Conservation (phyloP, 2,113 vertebrate species). For the Chaetodon auriga region DNA sequence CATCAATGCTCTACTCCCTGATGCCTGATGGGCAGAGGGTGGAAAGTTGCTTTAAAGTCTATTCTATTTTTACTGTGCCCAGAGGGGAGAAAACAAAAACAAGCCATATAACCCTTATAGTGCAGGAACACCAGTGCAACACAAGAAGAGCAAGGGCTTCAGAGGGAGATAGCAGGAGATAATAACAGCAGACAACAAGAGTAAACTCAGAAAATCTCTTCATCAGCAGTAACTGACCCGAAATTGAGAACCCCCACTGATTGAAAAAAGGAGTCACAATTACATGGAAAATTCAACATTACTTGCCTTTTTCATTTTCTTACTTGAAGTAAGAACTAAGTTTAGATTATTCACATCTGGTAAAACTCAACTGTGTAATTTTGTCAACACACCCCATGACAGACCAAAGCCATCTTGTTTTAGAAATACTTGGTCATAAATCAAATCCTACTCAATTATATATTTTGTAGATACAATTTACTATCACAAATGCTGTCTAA, state of each 20-base stretch:
- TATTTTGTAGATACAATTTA: neutral
- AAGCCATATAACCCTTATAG: constrained; percentile 71
- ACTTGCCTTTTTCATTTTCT: neutral
- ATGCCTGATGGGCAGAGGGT: constrained; percentile 71
- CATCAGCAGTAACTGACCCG: constrained; percentile 10
- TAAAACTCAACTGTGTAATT: neutral
- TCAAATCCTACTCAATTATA: neutral
- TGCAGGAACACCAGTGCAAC: constrained; percentile 23
- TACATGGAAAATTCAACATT: neutral
- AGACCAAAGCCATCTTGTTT: neutral
- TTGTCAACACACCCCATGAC: too few species aligned
- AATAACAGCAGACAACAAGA: neutral
- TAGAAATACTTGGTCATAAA: neutral
- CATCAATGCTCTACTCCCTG: constrained; percentile 53
- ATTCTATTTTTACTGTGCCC: constrained; percentile 71
- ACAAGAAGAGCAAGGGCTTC: constrained; percentile 8
- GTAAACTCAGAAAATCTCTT: neutral
- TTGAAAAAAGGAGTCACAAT: neutral
- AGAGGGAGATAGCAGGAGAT: neutral
- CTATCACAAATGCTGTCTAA: neutral
- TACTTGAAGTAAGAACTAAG: neutral
- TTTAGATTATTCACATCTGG: neutral
- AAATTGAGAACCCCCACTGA: neutral
- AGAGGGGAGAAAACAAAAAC: constrained; percentile 71
- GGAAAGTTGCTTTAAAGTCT: constrained; percentile 71